These are phyloP conservation scores for Littorina saxatilis DNA, from an alignment of 1,140 invertebrate genomes.

Conservation along the genomic window DNA sequence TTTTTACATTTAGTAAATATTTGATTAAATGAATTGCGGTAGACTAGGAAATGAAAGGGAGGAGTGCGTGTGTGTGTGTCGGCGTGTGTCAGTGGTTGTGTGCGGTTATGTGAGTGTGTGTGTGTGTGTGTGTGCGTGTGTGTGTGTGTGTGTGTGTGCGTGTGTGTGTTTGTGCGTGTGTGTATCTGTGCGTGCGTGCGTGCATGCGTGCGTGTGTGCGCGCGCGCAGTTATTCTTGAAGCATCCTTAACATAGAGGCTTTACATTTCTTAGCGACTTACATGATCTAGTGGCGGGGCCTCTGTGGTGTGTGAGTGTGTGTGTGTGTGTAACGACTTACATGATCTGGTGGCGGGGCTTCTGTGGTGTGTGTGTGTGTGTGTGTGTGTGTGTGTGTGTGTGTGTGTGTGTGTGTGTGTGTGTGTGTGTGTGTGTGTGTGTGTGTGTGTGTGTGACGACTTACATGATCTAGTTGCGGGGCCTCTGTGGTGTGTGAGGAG, in stretches of 20 bases:
- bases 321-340: too few relatives aligned
- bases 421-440: neutral
- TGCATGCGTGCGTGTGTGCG: conserved; percentile 1
- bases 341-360: too few relatives aligned
- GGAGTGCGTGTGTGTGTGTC: neutral
- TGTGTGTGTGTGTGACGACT: conserved; percentile 13
- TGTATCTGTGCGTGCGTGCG: conserved; percentile 1
- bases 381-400: neutral
- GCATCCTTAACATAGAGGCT: too few relatives aligned
- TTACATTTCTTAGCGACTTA: too few relatives aligned
- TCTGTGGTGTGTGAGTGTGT: too few relatives aligned
- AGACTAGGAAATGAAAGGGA: too few relatives aligned
- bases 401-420: neutral
- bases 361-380: neutral
- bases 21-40: too few relatives aligned
- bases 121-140: conserved; percentile 17
- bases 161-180: conserved; percentile 8
- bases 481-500: too few relatives aligned
- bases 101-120: conserved; percentile 11
- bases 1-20: too few relatives aligned
- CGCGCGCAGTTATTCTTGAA: too few relatives aligned
- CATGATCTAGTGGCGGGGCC: too few relatives aligned
- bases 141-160: neutral
- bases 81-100: neutral
- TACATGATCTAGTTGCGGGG: too few relatives aligned